Percentiles rank a stretch among this genome's conserved stretches.
phyloP scores from a whole-genome alignment of 2,797 vertebrate genomes.

The Miichthys miiuy region DNA sequence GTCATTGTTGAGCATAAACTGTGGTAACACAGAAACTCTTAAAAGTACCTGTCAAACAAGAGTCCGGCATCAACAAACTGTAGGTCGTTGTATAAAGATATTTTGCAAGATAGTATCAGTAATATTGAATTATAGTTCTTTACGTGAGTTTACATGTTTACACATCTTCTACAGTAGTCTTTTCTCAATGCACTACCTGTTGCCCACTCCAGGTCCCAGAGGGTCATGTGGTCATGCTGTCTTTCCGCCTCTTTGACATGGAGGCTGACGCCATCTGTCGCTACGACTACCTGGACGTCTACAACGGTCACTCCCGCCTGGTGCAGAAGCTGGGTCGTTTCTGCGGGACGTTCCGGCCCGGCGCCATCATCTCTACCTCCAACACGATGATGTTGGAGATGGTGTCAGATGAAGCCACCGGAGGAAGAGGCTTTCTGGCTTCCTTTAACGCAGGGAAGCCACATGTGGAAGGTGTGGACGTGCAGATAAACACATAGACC shows the following conservation, averaged over 20 bases:
- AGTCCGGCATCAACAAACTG: too few relatives aligned
- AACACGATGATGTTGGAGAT: slow-evolving; percentile 92
- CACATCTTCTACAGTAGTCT: neutral
- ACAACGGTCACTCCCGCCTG: slow-evolving; percentile 86
- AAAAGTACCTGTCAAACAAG: too few relatives aligned
- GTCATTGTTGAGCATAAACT: too few relatives aligned
- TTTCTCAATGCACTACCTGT: neutral
- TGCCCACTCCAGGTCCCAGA: slow-evolving; percentile 87
- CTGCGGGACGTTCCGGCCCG: slow-evolving; percentile 93
- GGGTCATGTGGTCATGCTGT: slow-evolving; percentile 90
- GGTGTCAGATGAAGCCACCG: slow-evolving; percentile 86
- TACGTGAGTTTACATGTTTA: neutral
- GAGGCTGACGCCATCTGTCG: slow-evolving; percentile 92
- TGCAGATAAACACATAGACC: neutral
- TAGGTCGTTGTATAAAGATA: neutral
- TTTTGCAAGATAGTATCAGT: neutral
- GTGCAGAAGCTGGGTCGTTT: slow-evolving; percentile 90
- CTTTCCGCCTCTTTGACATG: slow-evolving; percentile 93
- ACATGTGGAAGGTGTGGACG: slow-evolving; percentile 85
- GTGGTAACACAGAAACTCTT: too few relatives aligned
- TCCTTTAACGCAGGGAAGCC: slow-evolving; percentile 90
- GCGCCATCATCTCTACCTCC: slow-evolving; percentile 89
- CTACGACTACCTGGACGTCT: slow-evolving; percentile 91
- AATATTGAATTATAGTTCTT: neutral
- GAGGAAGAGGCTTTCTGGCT: slow-evolving; percentile 90